Evolutionary conservation across 1,140 invertebrate species (phyloP).

Genomic region (Ridgeia piscesae): DNA sequence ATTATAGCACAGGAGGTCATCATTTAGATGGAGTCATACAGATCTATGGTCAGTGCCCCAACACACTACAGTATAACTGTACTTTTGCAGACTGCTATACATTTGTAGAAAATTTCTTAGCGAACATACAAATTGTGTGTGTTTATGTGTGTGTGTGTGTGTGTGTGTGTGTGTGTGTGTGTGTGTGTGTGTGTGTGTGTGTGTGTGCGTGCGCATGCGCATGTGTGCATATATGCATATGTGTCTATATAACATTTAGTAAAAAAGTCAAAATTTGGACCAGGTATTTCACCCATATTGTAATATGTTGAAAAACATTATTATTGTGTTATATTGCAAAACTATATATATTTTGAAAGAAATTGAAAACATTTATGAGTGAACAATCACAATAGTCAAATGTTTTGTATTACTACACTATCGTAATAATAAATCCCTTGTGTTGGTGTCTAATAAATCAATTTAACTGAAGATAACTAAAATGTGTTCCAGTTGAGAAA

Average conservation of each 20-base stretch:
- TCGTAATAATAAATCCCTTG: too few species aligned
- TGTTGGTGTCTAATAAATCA: neutral
- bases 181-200: constrained; percentile 3
- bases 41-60: neutral
- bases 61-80: neutral
- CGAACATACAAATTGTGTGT: constrained; percentile 1
- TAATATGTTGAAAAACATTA: too few species aligned
- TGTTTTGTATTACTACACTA: too few species aligned
- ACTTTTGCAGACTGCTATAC: neutral
- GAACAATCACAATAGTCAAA: too few species aligned
- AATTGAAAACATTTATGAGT: too few species aligned
- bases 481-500: neutral
- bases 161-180: neutral
- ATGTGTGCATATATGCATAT: too few species aligned
- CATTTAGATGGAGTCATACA: neutral
- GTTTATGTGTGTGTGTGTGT: constrained; percentile 31
- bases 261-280: too few species aligned
- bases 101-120: neutral
- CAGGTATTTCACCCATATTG: too few species aligned
- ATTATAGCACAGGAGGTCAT: neutral
- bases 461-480: neutral
- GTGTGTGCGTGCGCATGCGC: neutral
- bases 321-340: too few species aligned
- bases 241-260: too few species aligned
- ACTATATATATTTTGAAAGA: too few species aligned